phyloP scores from a whole-genome alignment of 2,888 invertebrate species.

The Ethmia dodecea region DNA sequence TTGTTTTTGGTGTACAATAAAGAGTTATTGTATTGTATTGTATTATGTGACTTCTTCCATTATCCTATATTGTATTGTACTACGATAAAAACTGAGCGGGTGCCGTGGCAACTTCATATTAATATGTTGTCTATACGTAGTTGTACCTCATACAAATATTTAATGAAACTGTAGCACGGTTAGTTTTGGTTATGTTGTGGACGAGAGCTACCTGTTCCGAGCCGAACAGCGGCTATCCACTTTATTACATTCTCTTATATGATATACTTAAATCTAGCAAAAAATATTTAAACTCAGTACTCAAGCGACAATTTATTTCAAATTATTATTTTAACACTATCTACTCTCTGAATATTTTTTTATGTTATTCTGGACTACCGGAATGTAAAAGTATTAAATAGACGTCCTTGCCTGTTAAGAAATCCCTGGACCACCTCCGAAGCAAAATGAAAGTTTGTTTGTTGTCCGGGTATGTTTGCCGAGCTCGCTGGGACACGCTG shows the following conservation, averaged over 20 bases:
- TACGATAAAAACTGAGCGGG: too few species aligned
- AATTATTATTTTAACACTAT: too few species aligned
- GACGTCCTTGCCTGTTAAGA: constrained; percentile 28
- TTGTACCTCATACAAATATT: too few species aligned
- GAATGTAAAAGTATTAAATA: not conserved
- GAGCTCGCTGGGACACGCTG: constrained; percentile 36
- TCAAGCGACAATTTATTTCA: too few species aligned
- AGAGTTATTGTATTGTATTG: too few species aligned
- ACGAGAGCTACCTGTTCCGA: constrained; percentile 18
- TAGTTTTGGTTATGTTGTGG: constrained; percentile 20
- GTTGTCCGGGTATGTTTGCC: constrained; percentile 44
- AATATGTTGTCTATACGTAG: too few species aligned
- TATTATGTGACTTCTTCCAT: too few species aligned
- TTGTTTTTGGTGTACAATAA: too few species aligned
- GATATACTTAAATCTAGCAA: not conserved
- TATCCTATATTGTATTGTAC: too few species aligned
- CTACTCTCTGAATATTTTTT: not conserved
- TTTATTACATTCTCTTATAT: constrained; percentile 16
- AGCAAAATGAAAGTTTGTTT: constrained; percentile 61
- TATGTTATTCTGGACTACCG: not conserved
- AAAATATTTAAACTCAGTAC: too few species aligned
- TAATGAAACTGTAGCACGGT: too few species aligned
- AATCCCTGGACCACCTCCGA: constrained; percentile 32
- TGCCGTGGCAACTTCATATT: too few species aligned
- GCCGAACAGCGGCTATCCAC: constrained; percentile 15